These are phyloP conservation scores for Centropyge bicolor DNA, from an alignment of 2,797 vertebrate species.

Conservation along the genomic window DNA sequence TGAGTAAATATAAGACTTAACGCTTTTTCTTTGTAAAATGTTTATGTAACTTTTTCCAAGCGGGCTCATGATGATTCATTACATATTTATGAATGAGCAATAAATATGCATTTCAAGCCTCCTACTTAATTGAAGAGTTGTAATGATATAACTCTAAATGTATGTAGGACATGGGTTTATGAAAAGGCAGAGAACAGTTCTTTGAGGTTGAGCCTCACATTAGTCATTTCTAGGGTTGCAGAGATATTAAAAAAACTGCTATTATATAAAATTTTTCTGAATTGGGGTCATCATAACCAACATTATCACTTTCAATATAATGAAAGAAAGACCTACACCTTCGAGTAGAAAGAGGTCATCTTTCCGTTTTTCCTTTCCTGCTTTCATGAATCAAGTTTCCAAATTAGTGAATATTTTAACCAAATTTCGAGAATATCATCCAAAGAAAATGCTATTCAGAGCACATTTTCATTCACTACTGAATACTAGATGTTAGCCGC, in stretches of 20 bases:
- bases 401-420: background rate
- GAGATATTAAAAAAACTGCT: background rate
- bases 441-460: background rate
- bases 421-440: background rate
- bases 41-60: conserved; percentile 69
- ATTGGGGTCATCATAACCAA: background rate
- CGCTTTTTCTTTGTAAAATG: conserved; percentile 68
- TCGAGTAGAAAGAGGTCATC: background rate
- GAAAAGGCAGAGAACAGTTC: conserved; percentile 15
- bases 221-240: conserved; percentile 3
- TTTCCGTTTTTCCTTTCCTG: background rate
- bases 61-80: conserved; percentile 74
- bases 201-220: conserved; percentile 13
- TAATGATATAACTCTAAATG: conserved; percentile 12
- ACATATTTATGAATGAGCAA: conserved; percentile 54
- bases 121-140: background rate
- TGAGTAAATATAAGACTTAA: conserved; percentile 68
- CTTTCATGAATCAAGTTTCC: background rate
- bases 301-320: background rate
- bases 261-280: background rate
- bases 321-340: background rate
- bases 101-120: conserved; percentile 20
- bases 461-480: background rate
- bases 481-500: background rate
- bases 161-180: conserved; percentile 14